These are phyloP conservation scores for Todus mexicanus DNA, from an alignment of 2,797 vertebrate genomes.

Conservation along the genomic window DNA sequence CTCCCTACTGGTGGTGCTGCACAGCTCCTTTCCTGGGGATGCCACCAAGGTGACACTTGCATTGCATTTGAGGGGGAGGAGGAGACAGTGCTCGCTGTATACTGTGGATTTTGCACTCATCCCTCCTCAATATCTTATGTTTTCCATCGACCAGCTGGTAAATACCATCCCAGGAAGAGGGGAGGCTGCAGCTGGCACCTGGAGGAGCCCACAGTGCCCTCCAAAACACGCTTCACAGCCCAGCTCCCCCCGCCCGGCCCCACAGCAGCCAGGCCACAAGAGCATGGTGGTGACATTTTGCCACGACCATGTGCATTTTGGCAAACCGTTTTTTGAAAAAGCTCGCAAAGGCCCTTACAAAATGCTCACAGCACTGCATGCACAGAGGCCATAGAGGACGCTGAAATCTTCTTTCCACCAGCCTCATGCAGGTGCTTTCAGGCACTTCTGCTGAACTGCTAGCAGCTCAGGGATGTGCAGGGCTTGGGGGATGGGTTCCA, in stretches of 20 bases:
- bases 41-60: neutral
- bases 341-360: neutral
- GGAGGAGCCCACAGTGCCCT: neutral
- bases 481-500: constrained; percentile 23
- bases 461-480: neutral
- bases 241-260: accelerated
- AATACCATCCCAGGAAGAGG: neutral
- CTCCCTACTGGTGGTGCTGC: neutral
- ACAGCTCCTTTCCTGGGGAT: neutral
- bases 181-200: no score
- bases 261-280: accelerated
- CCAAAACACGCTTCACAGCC: accelerated
- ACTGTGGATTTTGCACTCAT: neutral
- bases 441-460: neutral
- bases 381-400: neutral
- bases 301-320: accelerated
- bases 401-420: neutral
- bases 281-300: accelerated
- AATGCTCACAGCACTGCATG: accelerated
- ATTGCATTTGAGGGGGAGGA: neutral
- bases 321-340: accelerated
- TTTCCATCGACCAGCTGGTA: accelerated
- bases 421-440: neutral
- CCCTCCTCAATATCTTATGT: neutral
- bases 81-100: neutral